Evolutionary conservation across 1,140 invertebrate species (phyloP).

Genomic region (Drosophila navojoa): DNA sequence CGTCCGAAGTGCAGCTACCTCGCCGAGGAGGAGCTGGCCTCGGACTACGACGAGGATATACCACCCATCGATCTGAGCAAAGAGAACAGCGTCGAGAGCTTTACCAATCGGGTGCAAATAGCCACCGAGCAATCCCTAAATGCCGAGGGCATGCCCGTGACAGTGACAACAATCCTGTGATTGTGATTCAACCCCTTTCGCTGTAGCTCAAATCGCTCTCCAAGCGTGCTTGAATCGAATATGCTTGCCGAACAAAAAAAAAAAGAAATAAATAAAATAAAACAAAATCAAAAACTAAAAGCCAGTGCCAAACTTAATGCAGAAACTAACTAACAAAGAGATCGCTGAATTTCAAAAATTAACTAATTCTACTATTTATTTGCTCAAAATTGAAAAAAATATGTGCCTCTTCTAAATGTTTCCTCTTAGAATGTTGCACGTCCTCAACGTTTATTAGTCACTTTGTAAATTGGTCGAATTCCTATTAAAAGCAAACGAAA

Average conservation of each 20-base stretch:
- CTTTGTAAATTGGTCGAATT: constrained; percentile 41
- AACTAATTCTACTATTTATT: constrained; percentile 1
- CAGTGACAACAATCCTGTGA: constrained; percentile 83
- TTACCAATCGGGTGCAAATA: constrained; percentile 55
- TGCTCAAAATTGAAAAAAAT: constrained; percentile 61
- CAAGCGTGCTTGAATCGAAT: constrained; percentile 7
- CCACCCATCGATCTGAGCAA: constrained; percentile 78
- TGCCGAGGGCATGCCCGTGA: constrained; percentile 72
- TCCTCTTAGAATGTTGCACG: constrained; percentile 63
- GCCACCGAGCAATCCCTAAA: constrained; percentile 66
- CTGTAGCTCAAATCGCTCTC: constrained; percentile 4
- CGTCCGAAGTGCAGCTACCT: constrained; percentile 60
- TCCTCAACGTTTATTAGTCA: constrained; percentile 68
- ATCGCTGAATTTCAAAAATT: neutral
- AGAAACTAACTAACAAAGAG: constrained; percentile 5
- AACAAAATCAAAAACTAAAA: neutral
- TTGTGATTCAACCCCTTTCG: constrained; percentile 39
- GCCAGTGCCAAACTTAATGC: constrained; percentile 9
- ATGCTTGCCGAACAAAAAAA: constrained; percentile 16
- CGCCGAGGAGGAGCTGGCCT: constrained; percentile 70
- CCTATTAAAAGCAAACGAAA: constrained; percentile 1
- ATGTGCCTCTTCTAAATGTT: constrained; percentile 67
- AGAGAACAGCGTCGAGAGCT: constrained; percentile 68
- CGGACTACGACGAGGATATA: constrained; percentile 80
- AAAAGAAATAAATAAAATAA: neutral